Evolutionary conservation across 2,113 vertebrate species (phyloP), one percentile per base, ranked within the genome.

Genomic region (Cyanistes caeruleus): DNA sequence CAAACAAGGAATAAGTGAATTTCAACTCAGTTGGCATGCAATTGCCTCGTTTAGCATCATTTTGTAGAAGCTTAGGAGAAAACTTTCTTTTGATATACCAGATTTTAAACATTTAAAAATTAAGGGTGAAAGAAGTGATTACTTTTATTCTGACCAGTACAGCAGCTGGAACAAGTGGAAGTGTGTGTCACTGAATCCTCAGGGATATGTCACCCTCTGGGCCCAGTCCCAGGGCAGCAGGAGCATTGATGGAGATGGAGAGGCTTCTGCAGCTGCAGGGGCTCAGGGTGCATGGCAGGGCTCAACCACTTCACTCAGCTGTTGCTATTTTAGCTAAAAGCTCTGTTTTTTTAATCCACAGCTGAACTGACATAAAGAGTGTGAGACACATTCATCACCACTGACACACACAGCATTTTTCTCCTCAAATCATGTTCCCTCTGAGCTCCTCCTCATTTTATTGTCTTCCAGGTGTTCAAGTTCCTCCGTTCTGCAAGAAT

Each of bases 271-370:
- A 70, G 90, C 92, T 95, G 93, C 83, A 86, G 86, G 53, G 90
- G 80, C 79, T 86, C 83, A 65, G 73, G 90, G 81, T 82, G 68
- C 95, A 84, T 43, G n/a, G 83, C 76, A 90, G 86, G 86, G 88
- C 80, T 93, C 85, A 93, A 64, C 56, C 85, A 78, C 83, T 85
- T 68, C 83, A 64, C 73, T 60, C 60, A 86, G 75, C 92, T 84
- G 68, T 58, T 93, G 80, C 82, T 91, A 74, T 90, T 96, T 92
- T 63, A 89, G 90, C 88, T 81, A 72, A 88, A 86, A 92, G 59
- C 49, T 49, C 5, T 27, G 37, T 21, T 46, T 89, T 44, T 11
- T 1, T 0, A 5, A 79, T 67, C 48, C 52, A 46, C 88, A 92
- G 95, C 93, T 95, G 95, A 94, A 86, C 43, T 39, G 85, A 88